Conservation (phyloP, 2,113 vertebrate species). For the Octodon degus region DNA sequence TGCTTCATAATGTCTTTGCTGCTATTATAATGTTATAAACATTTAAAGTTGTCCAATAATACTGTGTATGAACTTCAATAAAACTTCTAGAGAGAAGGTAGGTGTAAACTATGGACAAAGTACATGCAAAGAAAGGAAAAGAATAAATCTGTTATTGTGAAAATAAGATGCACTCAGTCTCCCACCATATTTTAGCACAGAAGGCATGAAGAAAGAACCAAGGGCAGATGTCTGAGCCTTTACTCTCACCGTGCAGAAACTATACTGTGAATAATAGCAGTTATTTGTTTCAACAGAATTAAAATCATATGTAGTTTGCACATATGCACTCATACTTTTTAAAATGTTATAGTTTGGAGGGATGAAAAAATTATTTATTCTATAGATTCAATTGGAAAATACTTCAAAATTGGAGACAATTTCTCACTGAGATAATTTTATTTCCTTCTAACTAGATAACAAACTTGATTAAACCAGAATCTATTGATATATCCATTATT, state of each 20-base stretch:
- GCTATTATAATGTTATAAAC: not conserved
- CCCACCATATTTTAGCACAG: not conserved
- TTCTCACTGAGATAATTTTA: conserved; percentile 27
- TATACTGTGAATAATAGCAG: conserved; percentile 19
- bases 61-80: not conserved
- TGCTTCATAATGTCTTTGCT: conserved; percentile 42
- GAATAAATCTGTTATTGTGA: not conserved
- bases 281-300: not conserved
- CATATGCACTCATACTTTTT: not conserved
- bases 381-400: not conserved
- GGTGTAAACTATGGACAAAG: not conserved
- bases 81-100: not conserved
- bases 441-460: conserved; percentile 43
- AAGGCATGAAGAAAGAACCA: not conserved
- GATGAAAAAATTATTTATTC: not conserved
- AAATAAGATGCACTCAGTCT: not conserved
- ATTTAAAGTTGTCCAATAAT: conserved; percentile 30
- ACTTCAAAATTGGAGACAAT: not conserved
- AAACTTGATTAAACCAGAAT: not conserved
- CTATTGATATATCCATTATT: not conserved
- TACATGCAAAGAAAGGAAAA: not conserved
- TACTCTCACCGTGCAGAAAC: not conserved
- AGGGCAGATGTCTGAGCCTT: rapidly evolving
- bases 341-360: not conserved
- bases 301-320: conserved; percentile 30